A percentile compares a stretch with the other conserved stretches of the same genome.
phyloP scores from a whole-genome alignment of 2,888 invertebrate genomes.

The Yponomeuta malinellus region DNA sequence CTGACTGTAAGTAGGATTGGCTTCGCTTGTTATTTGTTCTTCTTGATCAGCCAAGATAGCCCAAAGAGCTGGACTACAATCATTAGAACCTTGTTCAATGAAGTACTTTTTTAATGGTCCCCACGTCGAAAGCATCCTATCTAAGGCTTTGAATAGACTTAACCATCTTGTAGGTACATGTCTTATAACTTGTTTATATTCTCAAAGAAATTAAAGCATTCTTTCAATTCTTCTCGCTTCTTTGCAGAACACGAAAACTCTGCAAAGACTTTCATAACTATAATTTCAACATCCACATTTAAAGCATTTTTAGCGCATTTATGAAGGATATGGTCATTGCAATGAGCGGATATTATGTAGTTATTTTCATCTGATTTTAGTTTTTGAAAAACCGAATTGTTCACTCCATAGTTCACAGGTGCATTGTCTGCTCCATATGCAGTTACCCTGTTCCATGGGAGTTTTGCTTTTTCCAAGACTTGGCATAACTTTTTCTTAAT shows the following conservation, averaged over 20 bases:
- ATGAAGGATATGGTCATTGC: conserved; percentile 19
- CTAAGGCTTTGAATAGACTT: conserved; percentile 3
- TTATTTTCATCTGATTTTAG: conserved; percentile 11
- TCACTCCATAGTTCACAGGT: conserved; percentile 21
- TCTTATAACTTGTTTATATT: conserved; percentile 4
- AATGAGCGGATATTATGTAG: conserved; percentile 11
- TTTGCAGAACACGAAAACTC: conserved; percentile 20
- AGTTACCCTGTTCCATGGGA: conserved; percentile 19
- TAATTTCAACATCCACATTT: conserved; percentile 15
- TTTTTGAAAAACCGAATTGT: conserved; percentile 18
- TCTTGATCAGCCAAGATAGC: background rate
- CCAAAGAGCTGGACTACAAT: conserved; percentile 7
- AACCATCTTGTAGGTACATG: conserved; percentile 7
- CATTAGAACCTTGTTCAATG: conserved; percentile 5
- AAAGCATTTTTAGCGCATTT: conserved; percentile 20
- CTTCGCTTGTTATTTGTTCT: conserved; percentile 7
- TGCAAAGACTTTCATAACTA: conserved; percentile 20
- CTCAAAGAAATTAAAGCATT: conserved; percentile 5
- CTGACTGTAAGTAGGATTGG: background rate
- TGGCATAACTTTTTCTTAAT: conserved; percentile 14
- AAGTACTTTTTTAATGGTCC: conserved; percentile 5
- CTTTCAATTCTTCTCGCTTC: conserved; percentile 14
- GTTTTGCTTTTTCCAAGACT: conserved; percentile 6
- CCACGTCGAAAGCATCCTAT: background rate
- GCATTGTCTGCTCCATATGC: conserved; percentile 23